Evolutionary conservation across 1,140 invertebrate species (phyloP).

Genomic region (Gryllus bimaculatus): DNA sequence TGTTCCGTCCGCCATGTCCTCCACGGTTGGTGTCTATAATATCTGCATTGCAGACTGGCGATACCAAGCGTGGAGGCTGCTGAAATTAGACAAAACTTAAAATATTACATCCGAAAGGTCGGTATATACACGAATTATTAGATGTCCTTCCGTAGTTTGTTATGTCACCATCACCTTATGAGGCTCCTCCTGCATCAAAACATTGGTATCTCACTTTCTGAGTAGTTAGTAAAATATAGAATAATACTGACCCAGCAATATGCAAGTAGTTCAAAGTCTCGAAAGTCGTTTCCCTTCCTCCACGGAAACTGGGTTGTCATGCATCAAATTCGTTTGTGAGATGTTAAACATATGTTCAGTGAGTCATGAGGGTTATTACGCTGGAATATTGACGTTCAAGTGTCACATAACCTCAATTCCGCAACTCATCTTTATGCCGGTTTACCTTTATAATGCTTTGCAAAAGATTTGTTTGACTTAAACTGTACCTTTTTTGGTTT

Average conservation of each 20-base stretch:
- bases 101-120: constrained; percentile 18
- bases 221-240: background rate
- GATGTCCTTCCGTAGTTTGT: constrained; percentile 7
- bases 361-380: background rate
- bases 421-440: background rate
- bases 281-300: too few relatives aligned
- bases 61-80: constrained; percentile 20
- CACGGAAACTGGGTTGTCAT: too few relatives aligned
- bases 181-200: background rate
- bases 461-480: background rate
- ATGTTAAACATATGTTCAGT: background rate
- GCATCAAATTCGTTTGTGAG: background rate
- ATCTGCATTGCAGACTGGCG: constrained; percentile 24
- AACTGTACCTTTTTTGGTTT: background rate
- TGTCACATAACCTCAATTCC: background rate
- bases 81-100: constrained; percentile 25
- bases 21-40: constrained; percentile 21
- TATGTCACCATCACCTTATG: background rate
- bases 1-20: constrained; percentile 23
- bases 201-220: background rate
- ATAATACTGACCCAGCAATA: background rate
- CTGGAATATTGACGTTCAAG: background rate
- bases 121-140: constrained; percentile 17
- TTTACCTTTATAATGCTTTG: background rate
- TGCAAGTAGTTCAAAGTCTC: too few relatives aligned